Base-by-base conservation (phyloP, 1,140 invertebrate species). In the Drosophila sucinea region DNA sequence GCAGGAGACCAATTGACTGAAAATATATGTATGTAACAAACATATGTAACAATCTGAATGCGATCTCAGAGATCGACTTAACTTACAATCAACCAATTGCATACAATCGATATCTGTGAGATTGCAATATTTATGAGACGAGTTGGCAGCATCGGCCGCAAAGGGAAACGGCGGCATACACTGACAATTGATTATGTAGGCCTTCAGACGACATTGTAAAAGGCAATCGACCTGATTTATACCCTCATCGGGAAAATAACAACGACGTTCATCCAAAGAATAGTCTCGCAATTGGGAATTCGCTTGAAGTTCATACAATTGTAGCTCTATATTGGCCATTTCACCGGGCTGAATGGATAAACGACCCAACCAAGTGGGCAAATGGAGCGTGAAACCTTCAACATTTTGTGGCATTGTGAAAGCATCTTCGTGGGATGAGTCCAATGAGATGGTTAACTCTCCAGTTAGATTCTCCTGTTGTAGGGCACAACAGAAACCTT, bases 401-500 rank as follows among this genome's bases (percentile, higher is more conserved):
- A 38, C 38, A 17, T 60, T 77, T 1, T 23, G 70, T 23, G 67
- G 27, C 54, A 69, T 44, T 2, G 40, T 23, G 54, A 74, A 77
- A 38, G 57, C 73, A 71, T 87, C 83, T 3, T 40, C 60, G 0
- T 51, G 56, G 0, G 83, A 87, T 29, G 75, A 75, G 29, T 87
- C 81, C 1, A 87, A 4, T 1, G 58, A 69, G 0, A 87, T 32
- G 0, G 44, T 65, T 0, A 86, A 61, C 7, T 68, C 32, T 8
- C 51, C 65, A 3, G 56, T 71, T 6, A 85, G 11, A n/a, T 69
- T 61, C 8, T 3, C 0, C 0, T 29, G 10, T 0, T 40, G 64
- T 27, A 77, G 38, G 29, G 60, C 29, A 27, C 83, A 87, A 25
- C 83, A 87, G 29, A 35, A 65, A n/a, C 84, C 84, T 0, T 74